A percentile compares a stretch with the other conserved stretches of the same genome.
Evolutionary conservation across 2,888 invertebrate species (phyloP).

Genomic region (Cephus spinipes): DNA sequence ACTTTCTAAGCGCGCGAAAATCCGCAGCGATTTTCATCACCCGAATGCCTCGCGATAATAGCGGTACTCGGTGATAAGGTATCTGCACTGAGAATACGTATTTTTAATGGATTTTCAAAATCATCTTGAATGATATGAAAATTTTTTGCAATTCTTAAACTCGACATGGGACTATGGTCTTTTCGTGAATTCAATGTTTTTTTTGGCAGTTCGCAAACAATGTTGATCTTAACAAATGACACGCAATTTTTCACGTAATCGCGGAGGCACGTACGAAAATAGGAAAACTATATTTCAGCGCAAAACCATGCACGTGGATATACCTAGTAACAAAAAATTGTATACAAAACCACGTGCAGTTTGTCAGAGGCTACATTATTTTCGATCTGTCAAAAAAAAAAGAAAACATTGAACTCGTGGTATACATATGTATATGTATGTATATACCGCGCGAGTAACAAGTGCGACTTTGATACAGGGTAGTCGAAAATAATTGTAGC

Average conservation of each 20-base stretch:
- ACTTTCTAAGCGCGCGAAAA: neutral
- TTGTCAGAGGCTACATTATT: neutral
- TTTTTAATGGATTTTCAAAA: no score
- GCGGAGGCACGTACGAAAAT: neutral
- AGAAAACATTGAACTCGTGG: neutral
- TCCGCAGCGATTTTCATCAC: neutral
- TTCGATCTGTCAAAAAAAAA: neutral
- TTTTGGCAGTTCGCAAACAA: neutral
- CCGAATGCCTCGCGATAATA: neutral
- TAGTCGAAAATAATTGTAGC: constrained; percentile 44
- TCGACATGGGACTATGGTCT: neutral
- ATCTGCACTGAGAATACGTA: neutral
- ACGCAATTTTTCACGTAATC: neutral
- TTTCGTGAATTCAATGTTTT: neutral
- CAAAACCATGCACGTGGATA: no score
- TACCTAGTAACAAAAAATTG: neutral
- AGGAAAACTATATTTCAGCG: neutral
- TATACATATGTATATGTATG: neutral
- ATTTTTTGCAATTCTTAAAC: neutral
- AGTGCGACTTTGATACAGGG: neutral
- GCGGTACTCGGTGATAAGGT: neutral
- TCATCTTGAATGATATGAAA: neutral
- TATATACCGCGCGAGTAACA: neutral
- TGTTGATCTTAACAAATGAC: neutral
- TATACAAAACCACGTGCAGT: neutral